These are phyloP conservation scores for Magallana gigas DNA, from an alignment of 1,140 invertebrate species.

Conservation along the genomic window DNA sequence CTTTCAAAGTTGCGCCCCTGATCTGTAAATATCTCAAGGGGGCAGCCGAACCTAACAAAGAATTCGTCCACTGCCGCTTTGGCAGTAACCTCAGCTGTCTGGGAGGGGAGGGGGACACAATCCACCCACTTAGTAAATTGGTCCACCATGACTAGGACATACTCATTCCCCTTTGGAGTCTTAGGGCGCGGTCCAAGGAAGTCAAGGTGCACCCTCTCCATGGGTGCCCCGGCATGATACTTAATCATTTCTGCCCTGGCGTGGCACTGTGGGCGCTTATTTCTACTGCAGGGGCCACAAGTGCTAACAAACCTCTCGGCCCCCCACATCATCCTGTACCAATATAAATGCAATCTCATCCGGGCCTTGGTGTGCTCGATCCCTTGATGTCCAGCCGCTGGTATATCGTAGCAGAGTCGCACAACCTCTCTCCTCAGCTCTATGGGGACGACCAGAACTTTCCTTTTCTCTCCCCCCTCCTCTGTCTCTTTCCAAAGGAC, in stretches of 20 bases:
- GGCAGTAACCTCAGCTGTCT: slow-evolving; percentile 46
- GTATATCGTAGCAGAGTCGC: neutral
- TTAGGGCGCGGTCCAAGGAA: slow-evolving; percentile 26
- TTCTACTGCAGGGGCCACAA: neutral
- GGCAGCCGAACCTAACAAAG: slow-evolving; percentile 39
- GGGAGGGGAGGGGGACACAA: slow-evolving; percentile 48
- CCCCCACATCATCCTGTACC: neutral
- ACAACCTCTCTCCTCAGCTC: neutral
- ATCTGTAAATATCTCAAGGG: slow-evolving; percentile 46
- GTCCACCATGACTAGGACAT: slow-evolving; percentile 52
- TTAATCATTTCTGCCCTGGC: neutral
- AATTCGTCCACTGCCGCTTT: slow-evolving; percentile 43
- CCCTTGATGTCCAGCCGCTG: neutral
- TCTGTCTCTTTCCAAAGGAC: neutral
- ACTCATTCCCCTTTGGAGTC: slow-evolving; percentile 30
- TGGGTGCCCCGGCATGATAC: slow-evolving; percentile 18
- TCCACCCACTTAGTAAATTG: slow-evolving; percentile 58
- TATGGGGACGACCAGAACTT: neutral
- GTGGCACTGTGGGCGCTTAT: neutral
- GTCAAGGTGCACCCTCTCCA: slow-evolving; percentile 54
- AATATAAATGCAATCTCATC: neutral
- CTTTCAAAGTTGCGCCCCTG: slow-evolving; percentile 49
- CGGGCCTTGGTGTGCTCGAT: neutral
- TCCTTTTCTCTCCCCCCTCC: neutral
- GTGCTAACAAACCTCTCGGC: neutral